Evolutionary conservation across 2,888 invertebrate species (phyloP), one percentile per base, ranked within the genome.

Genomic region (Stenolophus ochropezus): DNA sequence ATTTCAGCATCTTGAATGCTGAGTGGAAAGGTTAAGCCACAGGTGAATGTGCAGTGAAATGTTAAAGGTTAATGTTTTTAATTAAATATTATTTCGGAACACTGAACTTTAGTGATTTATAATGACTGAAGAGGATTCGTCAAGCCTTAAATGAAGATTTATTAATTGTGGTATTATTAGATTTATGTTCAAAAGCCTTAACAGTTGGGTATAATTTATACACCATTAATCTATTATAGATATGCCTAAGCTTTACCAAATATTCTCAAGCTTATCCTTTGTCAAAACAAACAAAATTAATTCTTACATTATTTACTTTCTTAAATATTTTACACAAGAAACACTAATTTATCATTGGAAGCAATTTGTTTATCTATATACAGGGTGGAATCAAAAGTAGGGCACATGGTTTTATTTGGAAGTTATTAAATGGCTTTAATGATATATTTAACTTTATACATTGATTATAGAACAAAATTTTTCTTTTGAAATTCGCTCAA

Each of bases 61-160:
- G 65, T 69, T n/a, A 69, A 69, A 69, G 65, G 65, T 69, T 27
- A 69, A 33, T 20, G 33, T 69, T 69, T 69, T 33, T 33, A 69
- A 69, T 33, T 69, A 33, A 42, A 69, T 69, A 69, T 33, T 69
- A 27, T 69, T 33, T 33, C 18, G 18, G 18, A 27, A 69, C 65
- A 16, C 27, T 33, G 33, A 69, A 69, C 65, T 69, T 69, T 6
- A 4, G 8, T 69, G 33, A 69, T 69, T 69, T 33, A 61, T 61
- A 61, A 61, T 61, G 61, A 27, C 25, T 2, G 14, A 14, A 25
- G 14, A 11, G 21, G 65, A 33, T 69, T 33, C 65, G 33, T 69
- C 18, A 69, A 69, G 23, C 14, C 25, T 69, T 18, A 65, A 65
- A 33, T 33, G 27, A 69, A 69, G 33, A 33, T 69, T 69, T 69